A percentile compares a stretch with the other conserved stretches of the same genome.
Evolutionary conservation across 2,888 invertebrate species (phyloP).

Genomic region (Iphiclides podalirius): DNA sequence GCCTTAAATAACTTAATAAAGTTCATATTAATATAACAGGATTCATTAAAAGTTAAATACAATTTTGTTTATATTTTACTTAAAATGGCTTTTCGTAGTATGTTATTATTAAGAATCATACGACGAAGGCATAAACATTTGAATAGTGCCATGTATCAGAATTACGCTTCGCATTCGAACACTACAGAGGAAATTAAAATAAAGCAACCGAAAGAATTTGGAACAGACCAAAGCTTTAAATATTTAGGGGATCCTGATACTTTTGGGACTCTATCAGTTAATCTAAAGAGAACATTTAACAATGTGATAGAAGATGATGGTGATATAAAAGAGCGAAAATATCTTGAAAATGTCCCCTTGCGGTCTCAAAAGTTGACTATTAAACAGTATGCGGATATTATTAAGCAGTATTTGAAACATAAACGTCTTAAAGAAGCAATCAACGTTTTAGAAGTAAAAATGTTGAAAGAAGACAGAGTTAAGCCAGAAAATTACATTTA

Average conservation of each 20-base stretch:
- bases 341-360: slow-evolving; percentile 72
- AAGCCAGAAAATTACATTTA: slow-evolving; percentile 90
- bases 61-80: no score
- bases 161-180: slow-evolving; percentile 16
- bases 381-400: slow-evolving; percentile 85
- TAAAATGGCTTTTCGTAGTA: slow-evolving; percentile 42
- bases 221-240: slow-evolving; percentile 52
- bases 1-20: no score
- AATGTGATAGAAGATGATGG: slow-evolving; percentile 67
- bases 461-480: slow-evolving; percentile 88
- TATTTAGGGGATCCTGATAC: slow-evolving; percentile 76
- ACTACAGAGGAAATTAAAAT: slow-evolving; percentile 34
- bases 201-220: slow-evolving; percentile 41
- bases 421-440: slow-evolving; percentile 88
- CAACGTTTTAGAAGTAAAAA: slow-evolving; percentile 86
- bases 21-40: no score
- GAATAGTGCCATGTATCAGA: neutral
- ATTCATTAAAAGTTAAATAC: no score
- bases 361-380: slow-evolving; percentile 74
- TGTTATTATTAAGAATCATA: slow-evolving; percentile 5
- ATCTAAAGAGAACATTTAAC: slow-evolving; percentile 32
- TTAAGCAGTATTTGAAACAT: slow-evolving; percentile 83
- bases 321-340: slow-evolving; percentile 82
- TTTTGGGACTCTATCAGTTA: slow-evolving; percentile 74
- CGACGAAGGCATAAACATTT: slow-evolving; percentile 2